These are phyloP conservation scores for Peribatodes rhomboidaria DNA, from an alignment of 2,888 invertebrate genomes.

Conservation along the genomic window DNA sequence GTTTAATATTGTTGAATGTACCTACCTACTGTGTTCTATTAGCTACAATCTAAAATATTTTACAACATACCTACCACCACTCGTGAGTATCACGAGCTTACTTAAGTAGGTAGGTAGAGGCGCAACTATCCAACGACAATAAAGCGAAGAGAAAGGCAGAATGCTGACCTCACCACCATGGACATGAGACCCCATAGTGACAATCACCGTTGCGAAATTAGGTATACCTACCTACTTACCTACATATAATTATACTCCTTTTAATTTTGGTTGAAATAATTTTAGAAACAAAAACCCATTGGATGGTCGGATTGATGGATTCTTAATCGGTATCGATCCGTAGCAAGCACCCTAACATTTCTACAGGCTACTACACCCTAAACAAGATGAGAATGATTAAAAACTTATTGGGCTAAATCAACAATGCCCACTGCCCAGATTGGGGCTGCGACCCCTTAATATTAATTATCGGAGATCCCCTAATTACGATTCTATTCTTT, in stretches of 20 bases:
- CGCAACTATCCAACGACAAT: no score
- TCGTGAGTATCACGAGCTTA: no score
- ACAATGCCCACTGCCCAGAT: constrained; percentile 64
- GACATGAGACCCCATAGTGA: no score
- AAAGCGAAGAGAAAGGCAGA: no score
- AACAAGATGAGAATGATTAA: constrained; percentile 56
- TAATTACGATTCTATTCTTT: constrained; percentile 74
- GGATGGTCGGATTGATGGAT: no score
- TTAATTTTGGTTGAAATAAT: neutral
- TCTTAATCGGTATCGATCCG: no score
- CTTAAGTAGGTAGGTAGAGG: no score
- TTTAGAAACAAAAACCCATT: neutral
- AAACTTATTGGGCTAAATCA: constrained; percentile 70
- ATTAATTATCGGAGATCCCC: constrained; percentile 79
- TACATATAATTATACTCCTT: no score
- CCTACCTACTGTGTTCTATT: neutral
- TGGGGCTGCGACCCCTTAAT: constrained; percentile 78
- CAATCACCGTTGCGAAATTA: no score
- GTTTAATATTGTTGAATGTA: neutral
- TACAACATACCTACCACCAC: no score
- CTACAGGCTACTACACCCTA: constrained; percentile 2
- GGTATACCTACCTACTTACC: no score
- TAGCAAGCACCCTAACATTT: constrained; percentile 5
- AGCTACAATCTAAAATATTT: neutral
- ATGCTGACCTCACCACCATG: no score